Evolutionary conservation across 2,113 vertebrate genomes (phyloP).

Genomic region (Sinocyclocheilus maitianheensis): DNA sequence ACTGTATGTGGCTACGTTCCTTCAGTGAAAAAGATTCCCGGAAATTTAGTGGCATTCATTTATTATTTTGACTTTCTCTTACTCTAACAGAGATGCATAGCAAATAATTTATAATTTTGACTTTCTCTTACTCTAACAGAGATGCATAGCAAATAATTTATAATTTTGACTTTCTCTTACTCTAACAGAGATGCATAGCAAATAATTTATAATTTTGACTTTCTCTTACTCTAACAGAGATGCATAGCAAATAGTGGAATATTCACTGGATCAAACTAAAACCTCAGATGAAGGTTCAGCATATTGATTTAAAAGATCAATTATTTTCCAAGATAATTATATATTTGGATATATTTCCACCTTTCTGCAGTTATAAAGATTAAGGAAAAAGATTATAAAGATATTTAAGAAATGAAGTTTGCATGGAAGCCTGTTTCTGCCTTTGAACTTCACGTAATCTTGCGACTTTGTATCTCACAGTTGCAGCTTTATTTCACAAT

Average conservation of each 20-base stretch:
- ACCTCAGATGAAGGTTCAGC: neutral
- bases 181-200: too few species aligned
- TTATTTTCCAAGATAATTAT: neutral
- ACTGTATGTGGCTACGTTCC: neutral
- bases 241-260: neutral
- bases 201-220: neutral
- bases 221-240: neutral
- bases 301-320: neutral
- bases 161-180: too few species aligned
- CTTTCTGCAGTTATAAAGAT: neutral
- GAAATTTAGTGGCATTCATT: neutral
- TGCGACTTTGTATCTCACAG: neutral
- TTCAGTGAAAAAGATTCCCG: neutral
- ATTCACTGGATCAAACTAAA: neutral
- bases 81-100: neutral
- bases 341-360: neutral
- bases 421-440: neutral
- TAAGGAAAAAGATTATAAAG: neutral
- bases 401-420: neutral
- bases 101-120: neutral
- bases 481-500: too few species aligned
- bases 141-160: too few species aligned
- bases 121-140: too few species aligned
- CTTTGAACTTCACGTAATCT: neutral
- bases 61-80: neutral